Evolutionary conservation across 1,140 invertebrate genomes (phyloP).

Genomic region (Drosophila pallidifrons): DNA sequence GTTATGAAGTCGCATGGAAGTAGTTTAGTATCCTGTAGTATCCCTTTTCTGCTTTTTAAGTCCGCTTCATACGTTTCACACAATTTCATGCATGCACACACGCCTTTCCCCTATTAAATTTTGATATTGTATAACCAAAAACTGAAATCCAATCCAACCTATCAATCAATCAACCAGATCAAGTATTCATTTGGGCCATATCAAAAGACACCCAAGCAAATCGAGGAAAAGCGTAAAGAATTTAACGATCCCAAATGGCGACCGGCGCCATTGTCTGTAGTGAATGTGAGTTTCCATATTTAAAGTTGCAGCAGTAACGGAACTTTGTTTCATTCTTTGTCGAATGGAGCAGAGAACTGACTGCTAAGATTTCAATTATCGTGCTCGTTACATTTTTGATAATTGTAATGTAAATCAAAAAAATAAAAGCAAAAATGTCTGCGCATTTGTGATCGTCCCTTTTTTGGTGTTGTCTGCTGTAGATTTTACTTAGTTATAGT

Average conservation of each 20-base stretch:
- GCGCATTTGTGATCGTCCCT: not conserved
- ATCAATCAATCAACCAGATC: constrained; percentile 84
- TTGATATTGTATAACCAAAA: constrained; percentile 27
- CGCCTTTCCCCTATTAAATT: not conserved
- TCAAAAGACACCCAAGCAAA: constrained; percentile 86
- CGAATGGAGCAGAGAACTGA: not conserved
- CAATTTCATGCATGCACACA: constrained; percentile 20
- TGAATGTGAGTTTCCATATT: constrained; percentile 87
- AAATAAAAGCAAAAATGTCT: not conserved
- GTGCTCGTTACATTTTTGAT: not conserved
- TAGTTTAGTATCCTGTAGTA: not conserved
- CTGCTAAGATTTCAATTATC: not conserved
- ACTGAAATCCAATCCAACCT: constrained; percentile 23
- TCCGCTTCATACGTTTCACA: constrained; percentile 35
- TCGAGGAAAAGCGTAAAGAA: constrained; percentile 86
- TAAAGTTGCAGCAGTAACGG: not conserved
- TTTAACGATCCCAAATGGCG: constrained; percentile 87
- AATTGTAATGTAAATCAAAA: not conserved
- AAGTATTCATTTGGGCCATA: constrained; percentile 88
- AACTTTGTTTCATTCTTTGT: too few relatives aligned
- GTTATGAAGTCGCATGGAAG: constrained; percentile 18
- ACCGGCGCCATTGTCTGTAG: constrained; percentile 87
- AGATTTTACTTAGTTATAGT: not conserved
- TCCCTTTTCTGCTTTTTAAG: not conserved
- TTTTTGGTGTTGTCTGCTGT: not conserved